phyloP scores from a whole-genome alignment of 2,797 vertebrate genomes.

The Gymnothorax reevesii region DNA sequence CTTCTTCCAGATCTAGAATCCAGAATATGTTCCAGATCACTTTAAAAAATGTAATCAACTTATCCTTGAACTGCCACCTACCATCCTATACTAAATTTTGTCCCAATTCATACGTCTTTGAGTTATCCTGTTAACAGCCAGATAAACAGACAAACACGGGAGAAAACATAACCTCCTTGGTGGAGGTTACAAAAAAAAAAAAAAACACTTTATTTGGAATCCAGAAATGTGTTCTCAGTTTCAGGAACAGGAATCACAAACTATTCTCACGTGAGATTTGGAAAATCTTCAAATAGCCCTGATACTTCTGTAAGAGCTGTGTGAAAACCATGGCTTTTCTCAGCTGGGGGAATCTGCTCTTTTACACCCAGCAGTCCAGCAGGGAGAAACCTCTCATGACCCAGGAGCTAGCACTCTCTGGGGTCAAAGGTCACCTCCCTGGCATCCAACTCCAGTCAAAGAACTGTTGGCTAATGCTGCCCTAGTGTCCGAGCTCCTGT shows the following conservation, averaged over 20 bases:
- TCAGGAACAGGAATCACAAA: slow-evolving; percentile 36
- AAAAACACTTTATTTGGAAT: slow-evolving; percentile 19
- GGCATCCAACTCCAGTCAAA: slow-evolving; percentile 53
- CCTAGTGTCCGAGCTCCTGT: slow-evolving; percentile 46
- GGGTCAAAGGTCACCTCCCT: slow-evolving; percentile 50
- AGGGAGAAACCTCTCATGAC: background rate
- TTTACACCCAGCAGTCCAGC: background rate
- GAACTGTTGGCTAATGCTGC: slow-evolving; percentile 38
- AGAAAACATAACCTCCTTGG: background rate
- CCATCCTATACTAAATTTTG: too few relatives aligned
- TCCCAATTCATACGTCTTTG: too few relatives aligned
- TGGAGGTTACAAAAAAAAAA: background rate
- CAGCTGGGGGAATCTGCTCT: background rate
- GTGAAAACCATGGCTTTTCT: slow-evolving; percentile 50
- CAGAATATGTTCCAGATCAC: too few relatives aligned
- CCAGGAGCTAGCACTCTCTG: slow-evolving; percentile 30
- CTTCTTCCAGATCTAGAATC: too few relatives aligned
- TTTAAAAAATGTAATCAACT: too few relatives aligned
- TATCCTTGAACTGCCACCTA: too few relatives aligned
- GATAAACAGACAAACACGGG: too few relatives aligned
- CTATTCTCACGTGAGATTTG: slow-evolving; percentile 30
- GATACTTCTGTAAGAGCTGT: slow-evolving; percentile 21
- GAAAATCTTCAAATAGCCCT: slow-evolving; percentile 26
- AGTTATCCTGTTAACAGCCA: too few relatives aligned
- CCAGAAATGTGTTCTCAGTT: slow-evolving; percentile 51